Conservation (phyloP, 2,888 invertebrate species). For the Ectemnius continuus region DNA sequence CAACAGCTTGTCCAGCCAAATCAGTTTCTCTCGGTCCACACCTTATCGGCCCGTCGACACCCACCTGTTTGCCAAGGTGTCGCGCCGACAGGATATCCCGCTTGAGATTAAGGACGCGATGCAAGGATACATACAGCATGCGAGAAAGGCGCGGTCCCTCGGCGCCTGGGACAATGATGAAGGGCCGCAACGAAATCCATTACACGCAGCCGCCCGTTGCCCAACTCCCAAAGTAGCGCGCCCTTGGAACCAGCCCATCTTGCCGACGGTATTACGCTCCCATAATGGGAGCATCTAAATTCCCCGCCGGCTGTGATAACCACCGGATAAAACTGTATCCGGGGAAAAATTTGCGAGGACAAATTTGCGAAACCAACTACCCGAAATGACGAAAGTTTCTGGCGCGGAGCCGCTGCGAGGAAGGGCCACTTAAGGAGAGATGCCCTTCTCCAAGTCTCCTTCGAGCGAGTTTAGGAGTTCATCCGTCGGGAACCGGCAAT, state of each 20-base stretch:
- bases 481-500: background rate
- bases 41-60: constrained; percentile 45
- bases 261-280: background rate
- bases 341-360: background rate
- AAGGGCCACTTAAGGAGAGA: background rate
- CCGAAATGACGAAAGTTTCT: constrained; percentile 2
- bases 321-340: background rate
- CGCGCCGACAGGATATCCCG: constrained; percentile 29
- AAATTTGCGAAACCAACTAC: background rate
- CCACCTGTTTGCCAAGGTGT: constrained; percentile 52
- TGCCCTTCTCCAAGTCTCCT: background rate
- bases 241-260: background rate
- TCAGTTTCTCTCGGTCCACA: constrained; percentile 8
- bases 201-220: constrained; percentile 37
- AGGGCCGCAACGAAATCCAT: constrained; percentile 59
- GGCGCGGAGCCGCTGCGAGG: background rate
- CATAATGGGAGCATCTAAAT: constrained; percentile 6
- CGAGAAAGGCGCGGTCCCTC: constrained; percentile 3
- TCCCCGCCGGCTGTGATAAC: constrained; percentile 6
- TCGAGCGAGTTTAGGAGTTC: background rate
- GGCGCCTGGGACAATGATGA: constrained; percentile 32
- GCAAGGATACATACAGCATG: constrained; percentile 8
- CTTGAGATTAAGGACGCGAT: constrained; percentile 16
- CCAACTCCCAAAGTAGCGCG: background rate
- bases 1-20: constrained; percentile 16